Percentiles rank a stretch among this genome's conserved stretches.
Conservation (phyloP, 1,140 invertebrate genomes). For the Harlomillsia oculata region DNA sequence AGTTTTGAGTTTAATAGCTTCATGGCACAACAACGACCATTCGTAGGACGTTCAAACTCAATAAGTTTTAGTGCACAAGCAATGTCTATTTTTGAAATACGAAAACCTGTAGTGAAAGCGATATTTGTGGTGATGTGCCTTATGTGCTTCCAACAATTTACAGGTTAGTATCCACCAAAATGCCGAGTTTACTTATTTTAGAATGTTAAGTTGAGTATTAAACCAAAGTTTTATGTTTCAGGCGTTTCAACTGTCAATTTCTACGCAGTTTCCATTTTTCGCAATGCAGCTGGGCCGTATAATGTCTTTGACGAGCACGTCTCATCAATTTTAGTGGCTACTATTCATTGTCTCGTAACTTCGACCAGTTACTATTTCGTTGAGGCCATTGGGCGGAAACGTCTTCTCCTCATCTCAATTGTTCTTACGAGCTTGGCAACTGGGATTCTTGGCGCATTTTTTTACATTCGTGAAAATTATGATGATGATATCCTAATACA, state of each 20-base stretch:
- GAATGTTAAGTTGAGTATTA: background rate
- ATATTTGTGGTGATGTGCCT: conserved; percentile 18
- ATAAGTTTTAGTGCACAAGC: background rate
- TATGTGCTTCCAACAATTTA: conserved; percentile 25
- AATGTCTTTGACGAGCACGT: conserved; percentile 13
- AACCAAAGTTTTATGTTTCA: background rate
- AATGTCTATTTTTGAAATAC: background rate
- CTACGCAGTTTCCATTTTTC: conserved; percentile 30
- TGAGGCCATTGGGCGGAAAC: conserved; percentile 26
- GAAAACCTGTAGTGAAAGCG: conserved; percentile 7
- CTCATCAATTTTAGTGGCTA: conserved; percentile 22
- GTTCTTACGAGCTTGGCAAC: conserved; percentile 19
- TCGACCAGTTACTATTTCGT: conserved; percentile 19
- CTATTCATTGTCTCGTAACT: conserved; percentile 17
- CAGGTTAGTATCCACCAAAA: background rate
- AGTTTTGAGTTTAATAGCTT: background rate
- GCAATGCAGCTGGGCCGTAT: conserved; percentile 4
- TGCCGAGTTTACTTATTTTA: background rate
- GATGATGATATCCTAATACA: background rate
- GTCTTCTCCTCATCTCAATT: conserved; percentile 17
- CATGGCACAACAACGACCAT: background rate
- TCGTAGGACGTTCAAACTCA: background rate
- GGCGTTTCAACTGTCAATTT: conserved; percentile 31
- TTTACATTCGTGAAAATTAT: conserved; percentile 12
- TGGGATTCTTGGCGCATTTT: conserved; percentile 21